Evolutionary conservation across 1,140 invertebrate genomes (phyloP).

Genomic region (Tetranychus cinnabarinus): DNA sequence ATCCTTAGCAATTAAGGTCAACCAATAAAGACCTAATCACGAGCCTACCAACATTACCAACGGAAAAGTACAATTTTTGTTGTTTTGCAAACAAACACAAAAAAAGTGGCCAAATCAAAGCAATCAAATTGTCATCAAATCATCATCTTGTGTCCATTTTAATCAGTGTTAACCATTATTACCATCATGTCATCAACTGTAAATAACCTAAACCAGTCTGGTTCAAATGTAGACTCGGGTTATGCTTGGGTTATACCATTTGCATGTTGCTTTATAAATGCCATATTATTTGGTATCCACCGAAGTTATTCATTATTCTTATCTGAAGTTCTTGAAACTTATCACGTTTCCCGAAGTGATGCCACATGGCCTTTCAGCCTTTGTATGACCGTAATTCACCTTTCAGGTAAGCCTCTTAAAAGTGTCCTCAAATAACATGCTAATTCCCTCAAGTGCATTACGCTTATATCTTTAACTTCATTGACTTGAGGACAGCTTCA

Average conservation of each 20-base stretch:
- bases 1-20: no score
- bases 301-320: conserved; percentile 14
- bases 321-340: conserved; percentile 10
- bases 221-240: background rate
- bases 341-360: conserved; percentile 9
- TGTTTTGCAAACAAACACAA: no score
- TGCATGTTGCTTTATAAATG: conserved; percentile 5
- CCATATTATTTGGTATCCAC: conserved; percentile 13
- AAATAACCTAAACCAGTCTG: no score
- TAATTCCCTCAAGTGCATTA: background rate
- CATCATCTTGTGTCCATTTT: no score
- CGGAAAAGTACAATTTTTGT: no score
- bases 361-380: conserved; percentile 14
- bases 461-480: background rate
- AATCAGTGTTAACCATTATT: no score
- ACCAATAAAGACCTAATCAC: no score
- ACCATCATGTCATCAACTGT: no score
- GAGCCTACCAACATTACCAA: no score
- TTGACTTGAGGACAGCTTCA: background rate
- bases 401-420: conserved; percentile 5
- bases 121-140: no score
- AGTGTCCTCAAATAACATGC: background rate
- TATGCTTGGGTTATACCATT: conserved; percentile 38
- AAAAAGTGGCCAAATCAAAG: no score
- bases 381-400: conserved; percentile 11